These are phyloP conservation scores for Mallateleia sp. DNA, from an alignment of 2,888 invertebrate species.

Conservation along the genomic window DNA sequence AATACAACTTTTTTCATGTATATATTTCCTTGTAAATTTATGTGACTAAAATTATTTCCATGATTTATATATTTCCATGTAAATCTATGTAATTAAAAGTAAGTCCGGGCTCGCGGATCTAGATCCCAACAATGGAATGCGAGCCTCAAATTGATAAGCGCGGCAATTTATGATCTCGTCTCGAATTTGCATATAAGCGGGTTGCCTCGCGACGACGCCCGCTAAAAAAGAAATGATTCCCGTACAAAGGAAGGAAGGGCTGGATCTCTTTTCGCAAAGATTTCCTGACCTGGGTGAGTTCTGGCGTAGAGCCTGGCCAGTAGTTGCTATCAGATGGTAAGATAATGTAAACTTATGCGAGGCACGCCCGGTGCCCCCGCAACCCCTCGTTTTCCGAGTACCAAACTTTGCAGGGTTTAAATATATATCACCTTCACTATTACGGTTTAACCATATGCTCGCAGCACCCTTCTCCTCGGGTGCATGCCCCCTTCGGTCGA, in stretches of 20 bases:
- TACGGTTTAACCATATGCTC: slow-evolving; percentile 89
- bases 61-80: too few relatives aligned
- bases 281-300: slow-evolving; percentile 42
- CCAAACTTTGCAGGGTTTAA: slow-evolving; percentile 89
- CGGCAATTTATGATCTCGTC: slow-evolving; percentile 47
- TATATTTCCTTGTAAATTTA: too few relatives aligned
- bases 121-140: slow-evolving; percentile 31
- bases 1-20: too few relatives aligned
- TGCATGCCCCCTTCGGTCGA: slow-evolving; percentile 58
- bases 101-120: slow-evolving; percentile 12
- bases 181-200: slow-evolving; percentile 36
- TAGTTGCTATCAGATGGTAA: slow-evolving; percentile 88
- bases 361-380: slow-evolving; percentile 87
- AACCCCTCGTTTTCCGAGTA: slow-evolving; percentile 82
- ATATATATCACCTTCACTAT: slow-evolving; percentile 88
- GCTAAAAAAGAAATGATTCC: slow-evolving; percentile 12
- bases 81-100: slow-evolving; percentile 54
- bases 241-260: background rate
- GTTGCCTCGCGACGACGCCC: slow-evolving; percentile 9
- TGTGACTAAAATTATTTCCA: too few relatives aligned
- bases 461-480: slow-evolving; percentile 68
- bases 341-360: slow-evolving; percentile 90
- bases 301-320: slow-evolving; percentile 58
- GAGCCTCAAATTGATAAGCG: slow-evolving; percentile 50
- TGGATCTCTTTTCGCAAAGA: slow-evolving; percentile 39